These are phyloP conservation scores for Ormyrus thymus DNA, from an alignment of 2,888 invertebrate species.

Conservation along the genomic window DNA sequence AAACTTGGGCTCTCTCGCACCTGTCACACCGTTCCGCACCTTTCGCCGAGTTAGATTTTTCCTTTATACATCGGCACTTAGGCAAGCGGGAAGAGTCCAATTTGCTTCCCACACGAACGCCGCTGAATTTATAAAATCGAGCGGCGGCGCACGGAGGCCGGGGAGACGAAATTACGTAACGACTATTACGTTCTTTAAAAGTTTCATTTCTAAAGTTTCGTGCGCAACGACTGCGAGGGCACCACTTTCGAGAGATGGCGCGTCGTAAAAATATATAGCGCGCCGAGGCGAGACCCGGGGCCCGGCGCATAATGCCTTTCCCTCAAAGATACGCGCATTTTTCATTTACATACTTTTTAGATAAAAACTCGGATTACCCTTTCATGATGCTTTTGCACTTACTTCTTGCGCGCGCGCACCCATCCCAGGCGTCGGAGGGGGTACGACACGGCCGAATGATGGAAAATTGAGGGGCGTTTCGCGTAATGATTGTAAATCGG, in stretches of 20 bases:
- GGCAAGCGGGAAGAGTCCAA: slow-evolving; percentile 4
- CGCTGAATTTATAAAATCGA: slow-evolving; percentile 19
- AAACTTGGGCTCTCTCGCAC: slow-evolving; percentile 21
- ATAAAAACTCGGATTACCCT: slow-evolving; percentile 48
- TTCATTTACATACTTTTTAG: slow-evolving; percentile 54
- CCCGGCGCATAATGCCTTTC: slow-evolving; percentile 22
- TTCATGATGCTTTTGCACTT: slow-evolving; percentile 29
- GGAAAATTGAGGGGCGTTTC: no score
- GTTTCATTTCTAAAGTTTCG: slow-evolving; percentile 50
- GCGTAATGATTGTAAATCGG: no score
- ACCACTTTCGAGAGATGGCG: slow-evolving; percentile 4
- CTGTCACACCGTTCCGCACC: slow-evolving; percentile 28
- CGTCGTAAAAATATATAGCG: slow-evolving; percentile 38
- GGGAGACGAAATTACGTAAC: slow-evolving; percentile 42
- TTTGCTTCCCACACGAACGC: slow-evolving; percentile 8
- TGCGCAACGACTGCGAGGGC: background rate
- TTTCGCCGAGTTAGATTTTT: background rate
- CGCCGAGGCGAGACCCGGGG: background rate
- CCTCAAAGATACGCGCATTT: slow-evolving; percentile 43
- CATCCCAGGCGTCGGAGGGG: no score
- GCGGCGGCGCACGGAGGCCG: background rate
- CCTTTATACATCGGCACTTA: background rate
- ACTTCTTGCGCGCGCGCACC: background rate
- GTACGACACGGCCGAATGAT: no score
- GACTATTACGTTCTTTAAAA: slow-evolving; percentile 46